A percentile compares a stretch with the other conserved stretches of the same genome.
Evolutionary conservation across 2,888 invertebrate species (phyloP).

Genomic region (Enchytraeus crypticus): DNA sequence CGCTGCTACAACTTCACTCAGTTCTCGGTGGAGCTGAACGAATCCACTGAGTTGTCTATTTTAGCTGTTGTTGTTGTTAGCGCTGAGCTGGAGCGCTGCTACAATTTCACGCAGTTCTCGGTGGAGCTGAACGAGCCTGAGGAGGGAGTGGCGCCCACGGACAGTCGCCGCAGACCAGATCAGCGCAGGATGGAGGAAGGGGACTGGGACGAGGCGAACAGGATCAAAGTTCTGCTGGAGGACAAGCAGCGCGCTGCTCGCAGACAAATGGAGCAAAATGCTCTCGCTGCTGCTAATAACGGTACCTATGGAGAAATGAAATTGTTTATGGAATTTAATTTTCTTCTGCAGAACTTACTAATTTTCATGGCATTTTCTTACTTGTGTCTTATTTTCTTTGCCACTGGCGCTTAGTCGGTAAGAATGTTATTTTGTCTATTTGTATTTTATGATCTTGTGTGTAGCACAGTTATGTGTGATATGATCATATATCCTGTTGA

Average conservation of each 20-base stretch:
- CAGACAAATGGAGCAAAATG: slow-evolving; percentile 60
- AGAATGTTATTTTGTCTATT: too few species aligned
- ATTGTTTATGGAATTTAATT: too few species aligned
- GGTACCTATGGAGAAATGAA: too few species aligned
- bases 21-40: slow-evolving; percentile 91
- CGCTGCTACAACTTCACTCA: slow-evolving; percentile 87
- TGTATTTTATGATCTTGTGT: too few species aligned
- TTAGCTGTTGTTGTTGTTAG: slow-evolving; percentile 45
- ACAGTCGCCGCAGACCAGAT: slow-evolving; percentile 84
- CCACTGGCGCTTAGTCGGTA: too few species aligned
- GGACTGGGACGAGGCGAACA: slow-evolving; percentile 57
- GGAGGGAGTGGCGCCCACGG: slow-evolving; percentile 84
- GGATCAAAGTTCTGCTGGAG: slow-evolving; percentile 75
- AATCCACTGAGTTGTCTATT: too few species aligned
- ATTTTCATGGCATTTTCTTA: too few species aligned
- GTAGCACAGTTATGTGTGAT: too few species aligned
- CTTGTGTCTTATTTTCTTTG: too few species aligned
- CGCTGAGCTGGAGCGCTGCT: slow-evolving; percentile 64
- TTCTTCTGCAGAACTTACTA: too few species aligned
- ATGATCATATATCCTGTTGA: too few species aligned
- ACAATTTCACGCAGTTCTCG: slow-evolving; percentile 88
- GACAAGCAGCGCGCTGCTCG: slow-evolving; percentile 84
- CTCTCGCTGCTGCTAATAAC: slow-evolving; percentile 34
- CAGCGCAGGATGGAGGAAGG: slow-evolving; percentile 75
- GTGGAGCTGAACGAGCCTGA: slow-evolving; percentile 93